Evolutionary conservation across 1,140 invertebrate species (phyloP), one percentile per base, ranked within the genome.

Genomic region (Bombus huntii): DNA sequence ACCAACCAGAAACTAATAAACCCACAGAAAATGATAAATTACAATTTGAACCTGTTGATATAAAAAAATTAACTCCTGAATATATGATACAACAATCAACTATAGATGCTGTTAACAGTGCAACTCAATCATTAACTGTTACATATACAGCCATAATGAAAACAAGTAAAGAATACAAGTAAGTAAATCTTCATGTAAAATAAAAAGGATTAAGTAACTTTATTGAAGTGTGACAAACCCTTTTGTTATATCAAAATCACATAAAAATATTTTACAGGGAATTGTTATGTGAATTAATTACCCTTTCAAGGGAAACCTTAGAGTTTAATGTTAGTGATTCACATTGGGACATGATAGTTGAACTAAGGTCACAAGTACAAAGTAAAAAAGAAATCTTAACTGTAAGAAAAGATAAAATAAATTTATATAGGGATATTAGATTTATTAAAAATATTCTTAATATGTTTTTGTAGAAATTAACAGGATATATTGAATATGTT

Each of bases 51-150:
- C 34, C 87, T 34, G 76, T 86, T 0, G 89, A 92, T 68, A n/a
- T 88, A 42, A 86, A 89, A 76, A 93, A 92, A n/a, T 78, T 95
- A 31, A 92, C 94, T n/a, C 92, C 91, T 73, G 93, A 94, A 70
- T 94, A 92, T 80, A 92, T 94, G 92, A 93, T 95, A 44, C 93
- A 94, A 86, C 93, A 94, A 87, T 94, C 94, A n/a, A 91, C 92
- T 3, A 86, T 95, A 37, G 91, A 93, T 78, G 90, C 91, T 87
- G 92, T 93, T 31, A 95, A 95, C 44, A 95, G 93, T 89, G 92
- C 93, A 78, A 92, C 93, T 28, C 91, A 93, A 80, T 86, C 91
- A 80, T 89, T 95, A 68, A 95, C 94, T 37, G 59, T 95, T 76
- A 92, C 91, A 53, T 95, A 92, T 82, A 83, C 85, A n/a, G 92